Evolutionary conservation across 2,888 invertebrate genomes (phyloP).

Genomic region (Artemia sp.): DNA sequence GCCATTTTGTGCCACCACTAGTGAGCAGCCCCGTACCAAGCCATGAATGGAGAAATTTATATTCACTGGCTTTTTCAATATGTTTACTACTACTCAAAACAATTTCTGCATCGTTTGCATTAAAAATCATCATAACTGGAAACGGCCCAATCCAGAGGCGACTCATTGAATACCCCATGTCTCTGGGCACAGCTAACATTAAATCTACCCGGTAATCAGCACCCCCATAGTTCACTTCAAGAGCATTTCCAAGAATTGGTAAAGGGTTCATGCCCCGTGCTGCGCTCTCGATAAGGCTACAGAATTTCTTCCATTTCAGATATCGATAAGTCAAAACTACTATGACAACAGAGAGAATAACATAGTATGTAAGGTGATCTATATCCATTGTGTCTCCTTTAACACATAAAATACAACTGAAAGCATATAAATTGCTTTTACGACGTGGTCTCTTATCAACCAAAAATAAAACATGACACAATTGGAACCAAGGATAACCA

Average conservation of each 20-base stretch:
- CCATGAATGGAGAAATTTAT: conserved; percentile 6
- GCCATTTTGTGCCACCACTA: conserved; percentile 43
- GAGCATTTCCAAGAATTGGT: conserved; percentile 10
- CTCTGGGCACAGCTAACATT: not conserved
- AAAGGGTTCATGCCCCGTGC: not conserved
- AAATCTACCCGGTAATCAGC: conserved; percentile 1
- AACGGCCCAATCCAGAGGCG: conserved; percentile 5
- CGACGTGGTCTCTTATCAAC: too few relatives aligned
- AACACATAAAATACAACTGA: too few relatives aligned
- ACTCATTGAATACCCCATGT: not conserved
- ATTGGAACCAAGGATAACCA: too few relatives aligned
- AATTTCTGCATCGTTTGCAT: not conserved
- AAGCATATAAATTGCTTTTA: too few relatives aligned
- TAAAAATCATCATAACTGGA: not conserved
- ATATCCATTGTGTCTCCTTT: too few relatives aligned
- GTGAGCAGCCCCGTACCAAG: conserved; percentile 8
- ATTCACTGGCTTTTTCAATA: conserved; percentile 1
- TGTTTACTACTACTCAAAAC: not conserved
- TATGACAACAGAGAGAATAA: too few relatives aligned
- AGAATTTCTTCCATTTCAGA: conserved; percentile 3
- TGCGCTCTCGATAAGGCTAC: not conserved
- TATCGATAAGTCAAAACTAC: not conserved
- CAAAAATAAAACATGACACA: too few relatives aligned
- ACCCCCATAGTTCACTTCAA: not conserved
- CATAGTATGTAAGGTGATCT: too few relatives aligned